Evolutionary conservation across 1,140 invertebrate species (phyloP), one percentile per base, ranked within the genome.

Genomic region (Drosophila ercepeae): DNA sequence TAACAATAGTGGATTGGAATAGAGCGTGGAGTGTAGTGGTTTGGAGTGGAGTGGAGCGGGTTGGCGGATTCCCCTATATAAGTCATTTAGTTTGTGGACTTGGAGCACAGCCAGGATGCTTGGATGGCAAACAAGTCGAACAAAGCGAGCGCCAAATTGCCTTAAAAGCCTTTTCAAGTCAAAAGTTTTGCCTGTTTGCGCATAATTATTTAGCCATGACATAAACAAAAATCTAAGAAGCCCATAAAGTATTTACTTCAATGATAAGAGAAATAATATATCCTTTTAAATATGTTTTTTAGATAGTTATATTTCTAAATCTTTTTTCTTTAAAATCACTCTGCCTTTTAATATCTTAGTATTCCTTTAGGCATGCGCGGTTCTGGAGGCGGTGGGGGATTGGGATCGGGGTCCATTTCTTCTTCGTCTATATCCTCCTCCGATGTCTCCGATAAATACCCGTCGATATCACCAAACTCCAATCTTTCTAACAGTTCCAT

Each of bases 81-180:
- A 84, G 79, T 84, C 79, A 84, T 73, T 79, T 75, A 45, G 58
- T 57, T 69, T 64, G 75, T 68, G 63, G 58, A 53, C 73, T 58
- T 54, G 60, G 81, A 78, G 81, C 83, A 39, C 52, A 52, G 65
- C 77, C 77, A 79, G 72, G 48, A 84, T 84, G 11, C 54, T 68
- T 32, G 74, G 54, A 65, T 67, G 36, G 76, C 81, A 86, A 84
- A 86, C 81, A 84, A 79, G 81, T 65, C 81, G 53, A 84, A 84
- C 81, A 84, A 84, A 65, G 81, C 61, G 61, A 75, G 82, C 81
- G 73, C 81, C 81, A 84, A 84, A 86, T 84, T 84, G 81, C 72
- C 81, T 55, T 84, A 84, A 84, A 84, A 84, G 81, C 81, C 75
- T 84, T 84, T 84, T 81, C 57, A 55, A 86, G 81, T 84, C 72